phyloP scores from a whole-genome alignment of 1,140 invertebrate genomes.

The Mycetomoellerius zeteki region DNA sequence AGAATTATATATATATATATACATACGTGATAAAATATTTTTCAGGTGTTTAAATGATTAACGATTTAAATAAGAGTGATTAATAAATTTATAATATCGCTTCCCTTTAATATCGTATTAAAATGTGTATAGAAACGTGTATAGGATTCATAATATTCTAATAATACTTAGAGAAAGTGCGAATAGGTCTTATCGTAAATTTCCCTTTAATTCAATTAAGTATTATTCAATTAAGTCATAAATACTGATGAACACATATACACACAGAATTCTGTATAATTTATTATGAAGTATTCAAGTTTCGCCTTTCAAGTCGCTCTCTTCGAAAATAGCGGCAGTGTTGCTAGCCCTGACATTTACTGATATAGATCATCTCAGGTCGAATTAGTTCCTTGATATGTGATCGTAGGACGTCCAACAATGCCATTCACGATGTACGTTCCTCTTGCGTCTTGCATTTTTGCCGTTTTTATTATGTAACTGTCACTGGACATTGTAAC shows the following conservation, averaged over 20 bases:
- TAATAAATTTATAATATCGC: neutral
- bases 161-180: neutral
- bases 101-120: neutral
- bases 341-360: conserved; percentile 77
- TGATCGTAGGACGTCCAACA: conserved; percentile 18
- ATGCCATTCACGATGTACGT: neutral
- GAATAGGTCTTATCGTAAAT: neutral
- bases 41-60: neutral
- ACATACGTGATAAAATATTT: neutral
- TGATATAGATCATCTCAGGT: conserved; percentile 65
- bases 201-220: neutral
- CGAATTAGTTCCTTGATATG: conserved; percentile 70
- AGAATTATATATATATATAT: neutral
- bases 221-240: neutral
- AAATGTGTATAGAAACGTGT: conserved; percentile 7
- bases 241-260: neutral
- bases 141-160: neutral
- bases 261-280: conserved; percentile 20
- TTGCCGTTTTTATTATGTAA: conserved; percentile 25
- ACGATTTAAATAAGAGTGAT: neutral
- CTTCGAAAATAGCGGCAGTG: conserved; percentile 59
- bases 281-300: conserved; percentile 75
- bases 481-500: neutral
- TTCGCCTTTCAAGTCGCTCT: conserved; percentile 76
- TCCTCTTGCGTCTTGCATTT: neutral